Conservation (phyloP, 2,888 invertebrate species). For the Epinotia demarniana region DNA sequence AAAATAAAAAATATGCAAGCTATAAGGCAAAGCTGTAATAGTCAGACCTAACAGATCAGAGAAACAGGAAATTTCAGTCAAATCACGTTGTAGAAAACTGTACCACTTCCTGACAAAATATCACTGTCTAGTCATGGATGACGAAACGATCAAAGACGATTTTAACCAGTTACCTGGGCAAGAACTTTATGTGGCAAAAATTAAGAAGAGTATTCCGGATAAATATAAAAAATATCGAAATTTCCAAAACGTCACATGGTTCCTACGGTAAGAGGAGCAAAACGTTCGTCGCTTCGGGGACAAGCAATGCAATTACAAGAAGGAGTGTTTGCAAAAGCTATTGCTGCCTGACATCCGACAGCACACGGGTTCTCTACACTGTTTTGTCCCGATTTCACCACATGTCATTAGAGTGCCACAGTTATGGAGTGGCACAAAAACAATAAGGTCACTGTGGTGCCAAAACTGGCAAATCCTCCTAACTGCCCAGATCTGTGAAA, state of each 20-base stretch:
- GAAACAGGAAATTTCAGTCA: neutral
- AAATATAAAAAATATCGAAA: neutral
- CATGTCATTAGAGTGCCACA: neutral
- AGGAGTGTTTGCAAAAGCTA: neutral
- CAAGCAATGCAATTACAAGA: neutral
- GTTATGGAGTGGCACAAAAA: no score
- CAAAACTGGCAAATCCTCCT: neutral
- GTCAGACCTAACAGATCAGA: neutral
- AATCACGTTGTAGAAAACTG: no score
- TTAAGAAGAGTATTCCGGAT: neutral
- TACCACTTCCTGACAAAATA: no score
- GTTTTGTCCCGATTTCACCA: constrained; percentile 2
- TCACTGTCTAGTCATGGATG: no score
- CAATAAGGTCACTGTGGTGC: neutral
- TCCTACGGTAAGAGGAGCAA: constrained; percentile 4
- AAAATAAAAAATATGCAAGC: constrained; percentile 47
- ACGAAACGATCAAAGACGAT: no score
- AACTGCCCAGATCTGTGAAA: constrained; percentile 7
- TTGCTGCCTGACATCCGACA: constrained; percentile 1
- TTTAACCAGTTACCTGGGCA: no score
- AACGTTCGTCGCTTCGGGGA: neutral
- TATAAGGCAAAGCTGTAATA: neutral
- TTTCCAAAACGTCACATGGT: constrained; percentile 1
- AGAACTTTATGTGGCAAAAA: no score
- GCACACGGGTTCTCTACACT: neutral